phyloP scores from a whole-genome alignment of 2,888 invertebrate species.

The Drosophila meridionalis region DNA sequence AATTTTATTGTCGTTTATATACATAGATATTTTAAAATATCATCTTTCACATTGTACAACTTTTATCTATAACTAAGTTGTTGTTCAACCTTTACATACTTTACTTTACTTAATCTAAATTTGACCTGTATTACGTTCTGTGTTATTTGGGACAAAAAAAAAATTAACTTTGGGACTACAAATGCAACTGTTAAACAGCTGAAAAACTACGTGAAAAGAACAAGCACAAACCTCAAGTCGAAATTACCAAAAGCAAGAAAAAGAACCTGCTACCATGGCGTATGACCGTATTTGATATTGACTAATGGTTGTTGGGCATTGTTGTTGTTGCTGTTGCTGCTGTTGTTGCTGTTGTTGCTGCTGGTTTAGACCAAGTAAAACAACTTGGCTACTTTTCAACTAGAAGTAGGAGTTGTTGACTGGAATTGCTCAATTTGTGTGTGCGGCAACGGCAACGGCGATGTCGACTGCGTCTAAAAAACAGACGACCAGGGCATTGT shows the following conservation, averaged over 20 bases:
- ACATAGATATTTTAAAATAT: too few species aligned
- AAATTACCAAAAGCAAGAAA: conserved; percentile 71
- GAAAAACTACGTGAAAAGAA: conserved; percentile 12
- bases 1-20: too few species aligned
- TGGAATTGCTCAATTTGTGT: conserved; percentile 81
- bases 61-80: not conserved
- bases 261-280: conserved; percentile 75
- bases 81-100: not conserved
- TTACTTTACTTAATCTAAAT: not conserved
- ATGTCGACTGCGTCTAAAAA: conserved; percentile 38
- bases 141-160: conserved; percentile 5
- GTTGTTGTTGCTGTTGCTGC: conserved; percentile 25
- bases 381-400: conserved; percentile 74
- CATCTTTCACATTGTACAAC: not conserved
- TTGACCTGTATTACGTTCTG: conserved; percentile 1
- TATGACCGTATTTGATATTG: conserved; percentile 78
- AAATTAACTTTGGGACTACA: conserved; percentile 9
- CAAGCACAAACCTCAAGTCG: conserved; percentile 51
- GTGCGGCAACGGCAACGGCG: conserved; percentile 47
- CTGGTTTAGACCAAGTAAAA: conserved; percentile 58
- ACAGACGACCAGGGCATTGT: conserved; percentile 45
- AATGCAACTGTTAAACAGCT: conserved; percentile 31
- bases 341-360: conserved; percentile 32
- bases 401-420: conserved; percentile 80
- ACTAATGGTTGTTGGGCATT: conserved; percentile 63